These are phyloP conservation scores for Lissonota sp. DNA, from an alignment of 2,888 invertebrate genomes.

Conservation along the genomic window DNA sequence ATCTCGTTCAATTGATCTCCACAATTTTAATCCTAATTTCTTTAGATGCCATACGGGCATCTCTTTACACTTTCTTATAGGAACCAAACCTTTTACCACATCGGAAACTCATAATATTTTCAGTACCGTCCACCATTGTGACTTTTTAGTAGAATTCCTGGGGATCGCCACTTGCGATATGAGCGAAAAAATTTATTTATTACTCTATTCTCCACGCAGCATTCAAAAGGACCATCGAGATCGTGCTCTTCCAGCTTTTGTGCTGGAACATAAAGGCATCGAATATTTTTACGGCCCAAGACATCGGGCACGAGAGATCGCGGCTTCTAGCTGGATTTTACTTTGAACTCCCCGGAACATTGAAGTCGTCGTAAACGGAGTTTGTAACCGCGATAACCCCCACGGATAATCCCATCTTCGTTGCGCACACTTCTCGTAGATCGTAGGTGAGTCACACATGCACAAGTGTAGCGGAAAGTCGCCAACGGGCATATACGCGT, in stretches of 20 bases:
- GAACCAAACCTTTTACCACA: background rate
- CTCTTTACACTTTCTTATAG: background rate
- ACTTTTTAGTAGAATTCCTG: no score
- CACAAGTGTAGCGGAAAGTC: slow-evolving; percentile 44
- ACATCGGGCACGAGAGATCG: slow-evolving; percentile 29
- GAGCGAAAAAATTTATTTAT: slow-evolving; percentile 5
- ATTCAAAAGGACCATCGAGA: background rate
- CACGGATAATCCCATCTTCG: slow-evolving; percentile 43
- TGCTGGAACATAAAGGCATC: background rate
- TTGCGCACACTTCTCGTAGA: background rate
- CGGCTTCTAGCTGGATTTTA: slow-evolving; percentile 13
- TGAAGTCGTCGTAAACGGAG: slow-evolving; percentile 50
- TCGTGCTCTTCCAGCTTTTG: background rate
- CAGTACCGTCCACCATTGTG: no score
- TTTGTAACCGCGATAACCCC: slow-evolving; percentile 53
- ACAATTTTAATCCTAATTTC: background rate
- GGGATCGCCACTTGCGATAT: no score
- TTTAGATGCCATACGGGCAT: background rate
- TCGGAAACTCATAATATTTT: no score
- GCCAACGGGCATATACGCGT: slow-evolving; percentile 37
- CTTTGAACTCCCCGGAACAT: slow-evolving; percentile 45
- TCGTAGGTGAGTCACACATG: background rate
- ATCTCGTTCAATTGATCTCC: background rate
- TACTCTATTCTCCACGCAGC: background rate
- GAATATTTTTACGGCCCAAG: slow-evolving; percentile 41